A percentile compares a stretch with the other conserved stretches of the same genome.
These are phyloP conservation scores for Passer montanus DNA, from an alignment of 2,113 vertebrate species.

Conservation along the genomic window DNA sequence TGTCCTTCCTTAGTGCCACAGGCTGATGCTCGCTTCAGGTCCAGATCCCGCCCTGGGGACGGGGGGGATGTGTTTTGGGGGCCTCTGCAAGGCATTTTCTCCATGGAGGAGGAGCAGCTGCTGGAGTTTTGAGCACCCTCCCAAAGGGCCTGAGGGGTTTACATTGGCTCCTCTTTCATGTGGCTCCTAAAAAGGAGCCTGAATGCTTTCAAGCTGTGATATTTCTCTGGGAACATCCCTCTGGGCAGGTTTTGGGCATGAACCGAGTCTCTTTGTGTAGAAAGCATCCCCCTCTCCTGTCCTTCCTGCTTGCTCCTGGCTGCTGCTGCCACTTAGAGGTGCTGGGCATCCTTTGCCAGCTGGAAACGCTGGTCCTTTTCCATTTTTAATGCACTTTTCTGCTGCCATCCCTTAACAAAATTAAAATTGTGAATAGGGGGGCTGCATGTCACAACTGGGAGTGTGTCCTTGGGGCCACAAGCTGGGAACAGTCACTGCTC, in stretches of 20 bases:
- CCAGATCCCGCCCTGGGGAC: neutral
- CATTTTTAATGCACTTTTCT: no score
- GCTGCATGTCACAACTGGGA: fast-evolving
- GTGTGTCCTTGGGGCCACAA: neutral
- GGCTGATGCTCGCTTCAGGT: neutral
- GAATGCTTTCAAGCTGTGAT: neutral
- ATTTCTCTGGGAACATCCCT: neutral
- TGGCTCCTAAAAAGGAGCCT: neutral
- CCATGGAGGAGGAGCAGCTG: fast-evolving
- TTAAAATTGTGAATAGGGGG: neutral
- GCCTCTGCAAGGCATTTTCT: neutral
- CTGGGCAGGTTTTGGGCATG: conserved; percentile 13
- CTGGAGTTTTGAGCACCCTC: neutral
- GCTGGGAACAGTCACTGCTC: neutral
- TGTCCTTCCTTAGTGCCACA: conserved; percentile 11
- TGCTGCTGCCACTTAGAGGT: neutral
- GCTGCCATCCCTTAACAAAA: neutral
- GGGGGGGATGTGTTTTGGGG: neutral
- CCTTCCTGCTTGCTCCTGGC: neutral
- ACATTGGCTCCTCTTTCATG: neutral
- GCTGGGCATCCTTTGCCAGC: neutral
- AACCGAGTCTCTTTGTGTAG: neutral
- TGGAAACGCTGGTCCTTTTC: neutral
- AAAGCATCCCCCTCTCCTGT: neutral
- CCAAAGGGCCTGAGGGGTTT: neutral